Evolutionary conservation across 2,888 invertebrate species (phyloP), one percentile per base, ranked within the genome.

Genomic region (Eupithecia exiguata): DNA sequence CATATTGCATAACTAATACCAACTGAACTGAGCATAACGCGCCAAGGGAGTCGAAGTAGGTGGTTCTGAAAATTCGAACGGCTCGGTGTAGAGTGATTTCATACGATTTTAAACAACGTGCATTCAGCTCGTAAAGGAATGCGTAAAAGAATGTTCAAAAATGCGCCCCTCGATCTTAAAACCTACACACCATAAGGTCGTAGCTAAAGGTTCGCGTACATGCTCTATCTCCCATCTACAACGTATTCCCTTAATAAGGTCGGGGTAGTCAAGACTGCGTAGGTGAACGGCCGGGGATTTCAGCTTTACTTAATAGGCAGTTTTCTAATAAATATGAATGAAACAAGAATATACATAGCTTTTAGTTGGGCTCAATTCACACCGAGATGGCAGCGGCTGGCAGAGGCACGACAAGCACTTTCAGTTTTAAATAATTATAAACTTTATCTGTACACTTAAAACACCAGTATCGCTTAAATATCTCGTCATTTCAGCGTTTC

Each of bases 211-310:
- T 30, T 61, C 70, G 72, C 69, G 68, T 74, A 68, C 81, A 80
- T 84, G 82, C 74, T 77, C 69, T 83, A 82, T 83, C 82, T 83
- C 66, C 62, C 66, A 83, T 83, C 83, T 75, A 68, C 58, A 72
- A 70, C 35, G 70, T 58, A n/a, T 46, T n/a, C n/a, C 74, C 66
- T 38, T 74, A 68, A 70, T 75, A 72, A 74, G 61, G 30, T 30
- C 16, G 38, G 49, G 62, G 70, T 68, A 58, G 72, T 18, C 1
- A 46, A 69, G 66, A 67, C 40, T 69, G 68, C 69, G 66, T 69
- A 61, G 71, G 74, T 68, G 65, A 67, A 68, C 35, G 40, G 35
- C 43, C 62, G 18, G 61, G 25, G 25, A 61, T 16, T 14, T 16
- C 14, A 30, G 61, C 61, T 16, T 61, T 30, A 16, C 61, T 30